phyloP scores from a whole-genome alignment of 2,888 invertebrate genomes.

The Bugula neritina region DNA sequence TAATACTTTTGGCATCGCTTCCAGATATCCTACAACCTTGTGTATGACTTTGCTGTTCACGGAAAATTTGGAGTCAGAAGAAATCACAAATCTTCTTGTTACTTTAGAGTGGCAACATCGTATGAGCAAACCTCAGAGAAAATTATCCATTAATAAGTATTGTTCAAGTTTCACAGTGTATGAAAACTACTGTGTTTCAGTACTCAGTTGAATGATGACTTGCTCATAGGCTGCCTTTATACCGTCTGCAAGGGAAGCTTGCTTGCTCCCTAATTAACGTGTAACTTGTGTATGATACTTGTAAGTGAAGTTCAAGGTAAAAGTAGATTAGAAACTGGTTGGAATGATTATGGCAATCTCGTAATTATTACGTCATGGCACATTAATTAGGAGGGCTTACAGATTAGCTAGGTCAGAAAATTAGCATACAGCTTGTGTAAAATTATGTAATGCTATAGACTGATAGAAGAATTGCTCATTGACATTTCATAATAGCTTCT shows the following conservation, averaged over 20 bases:
- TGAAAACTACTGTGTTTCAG: no score
- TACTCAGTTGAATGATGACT: no score
- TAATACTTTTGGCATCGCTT: not conserved
- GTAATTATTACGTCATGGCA: not conserved
- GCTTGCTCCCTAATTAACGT: not conserved
- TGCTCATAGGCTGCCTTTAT: not conserved
- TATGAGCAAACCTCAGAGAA: no score
- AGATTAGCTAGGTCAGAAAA: not conserved
- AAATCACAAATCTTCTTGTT: no score
- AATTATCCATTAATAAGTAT: no score
- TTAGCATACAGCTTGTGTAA: not conserved
- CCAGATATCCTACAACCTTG: no score
- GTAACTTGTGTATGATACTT: conserved; percentile 12
- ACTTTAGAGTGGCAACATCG: no score
- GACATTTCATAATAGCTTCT: conserved; percentile 14
- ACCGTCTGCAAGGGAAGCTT: not conserved
- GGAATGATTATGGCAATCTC: not conserved
- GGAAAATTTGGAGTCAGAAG: no score
- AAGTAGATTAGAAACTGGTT: not conserved
- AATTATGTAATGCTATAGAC: not conserved
- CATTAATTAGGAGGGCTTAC: not conserved
- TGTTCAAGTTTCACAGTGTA: no score
- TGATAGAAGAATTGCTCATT: not conserved
- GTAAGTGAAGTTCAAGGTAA: conserved; percentile 2
- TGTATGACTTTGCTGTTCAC: no score